Percentiles rank a stretch among this genome's conserved stretches.
Evolutionary conservation across 2,797 vertebrate species (phyloP).

Genomic region (Sebastes steindachneri): DNA sequence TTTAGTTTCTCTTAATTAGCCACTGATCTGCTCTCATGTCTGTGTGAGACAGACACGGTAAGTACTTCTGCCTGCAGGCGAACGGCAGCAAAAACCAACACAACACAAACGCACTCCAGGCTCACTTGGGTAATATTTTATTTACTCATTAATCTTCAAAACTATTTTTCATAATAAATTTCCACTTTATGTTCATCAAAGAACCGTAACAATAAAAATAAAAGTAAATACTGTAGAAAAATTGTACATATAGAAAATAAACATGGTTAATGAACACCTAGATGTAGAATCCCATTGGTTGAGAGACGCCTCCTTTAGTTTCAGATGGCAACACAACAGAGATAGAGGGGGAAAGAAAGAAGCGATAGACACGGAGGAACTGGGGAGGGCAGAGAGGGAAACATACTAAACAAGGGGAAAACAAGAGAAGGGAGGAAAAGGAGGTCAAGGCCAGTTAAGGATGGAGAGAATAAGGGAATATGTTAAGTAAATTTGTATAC

Average conservation of each 20-base stretch:
- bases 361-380: conserved; percentile 33
- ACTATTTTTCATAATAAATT: conserved; percentile 91
- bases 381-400: conserved; percentile 18
- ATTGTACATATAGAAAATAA: conserved; percentile 89
- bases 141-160: conserved; percentile 90
- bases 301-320: conserved; percentile 72
- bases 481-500: conserved; percentile 63
- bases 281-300: conserved; percentile 77
- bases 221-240: conserved; percentile 90
- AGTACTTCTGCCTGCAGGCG: neutral
- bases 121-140: conserved; percentile 88
- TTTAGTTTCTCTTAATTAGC: conserved; percentile 19
- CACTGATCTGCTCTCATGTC: conserved; percentile 6
- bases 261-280: conserved; percentile 85
- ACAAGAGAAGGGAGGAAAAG: conserved; percentile 33
- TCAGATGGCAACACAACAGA: conserved; percentile 75
- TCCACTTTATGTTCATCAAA: conserved; percentile 90
- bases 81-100: conserved; percentile 15
- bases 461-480: conserved; percentile 56
- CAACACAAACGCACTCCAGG: conserved; percentile 53
- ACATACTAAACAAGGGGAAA: conserved; percentile 40
- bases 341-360: conserved; percentile 61
- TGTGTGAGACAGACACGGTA: neutral
- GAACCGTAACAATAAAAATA: conserved; percentile 91
- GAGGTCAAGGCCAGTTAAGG: conserved; percentile 60